Conservation (phyloP, 2,888 invertebrate species). For the Pseudoips prasinana region DNA sequence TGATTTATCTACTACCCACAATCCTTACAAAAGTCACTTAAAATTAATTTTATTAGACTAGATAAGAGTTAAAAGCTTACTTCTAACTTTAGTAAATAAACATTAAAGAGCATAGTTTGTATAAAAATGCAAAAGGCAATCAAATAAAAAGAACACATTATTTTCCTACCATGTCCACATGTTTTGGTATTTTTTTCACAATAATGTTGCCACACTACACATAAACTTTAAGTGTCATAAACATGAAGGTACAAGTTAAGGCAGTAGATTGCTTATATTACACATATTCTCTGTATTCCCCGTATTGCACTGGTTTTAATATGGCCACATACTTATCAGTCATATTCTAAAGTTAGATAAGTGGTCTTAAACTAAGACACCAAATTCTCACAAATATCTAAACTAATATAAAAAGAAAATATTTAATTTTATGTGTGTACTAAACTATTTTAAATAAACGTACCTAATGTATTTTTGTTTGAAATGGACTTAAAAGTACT, state of each 20-base stretch:
- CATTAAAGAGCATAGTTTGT: constrained; percentile 14
- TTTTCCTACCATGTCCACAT: constrained; percentile 16
- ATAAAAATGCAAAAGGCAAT: constrained; percentile 37
- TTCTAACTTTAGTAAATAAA: constrained; percentile 17
- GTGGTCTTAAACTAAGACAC: too few relatives aligned
- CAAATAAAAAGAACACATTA: constrained; percentile 8
- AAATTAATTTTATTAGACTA: constrained; percentile 32
- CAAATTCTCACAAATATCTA: too few relatives aligned
- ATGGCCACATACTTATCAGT: too few relatives aligned
- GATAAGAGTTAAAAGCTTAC: constrained; percentile 30
- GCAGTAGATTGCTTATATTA: not conserved
- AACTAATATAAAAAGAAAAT: too few relatives aligned
- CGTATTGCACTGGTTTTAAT: too few relatives aligned
- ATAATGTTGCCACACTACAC: not conserved
- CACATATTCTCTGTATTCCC: too few relatives aligned
- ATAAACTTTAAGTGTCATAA: not conserved
- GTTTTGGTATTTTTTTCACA: constrained; percentile 2
- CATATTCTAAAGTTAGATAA: too few relatives aligned
- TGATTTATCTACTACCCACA: constrained; percentile 37
- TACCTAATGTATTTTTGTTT: too few relatives aligned
- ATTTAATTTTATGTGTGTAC: too few relatives aligned
- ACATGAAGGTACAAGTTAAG: not conserved
- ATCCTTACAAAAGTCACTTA: constrained; percentile 39
- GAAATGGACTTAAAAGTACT: too few relatives aligned
- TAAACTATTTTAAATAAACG: too few relatives aligned